These are phyloP conservation scores for Episyrphus balteatus DNA, from an alignment of 1,140 invertebrate genomes.

Conservation along the genomic window DNA sequence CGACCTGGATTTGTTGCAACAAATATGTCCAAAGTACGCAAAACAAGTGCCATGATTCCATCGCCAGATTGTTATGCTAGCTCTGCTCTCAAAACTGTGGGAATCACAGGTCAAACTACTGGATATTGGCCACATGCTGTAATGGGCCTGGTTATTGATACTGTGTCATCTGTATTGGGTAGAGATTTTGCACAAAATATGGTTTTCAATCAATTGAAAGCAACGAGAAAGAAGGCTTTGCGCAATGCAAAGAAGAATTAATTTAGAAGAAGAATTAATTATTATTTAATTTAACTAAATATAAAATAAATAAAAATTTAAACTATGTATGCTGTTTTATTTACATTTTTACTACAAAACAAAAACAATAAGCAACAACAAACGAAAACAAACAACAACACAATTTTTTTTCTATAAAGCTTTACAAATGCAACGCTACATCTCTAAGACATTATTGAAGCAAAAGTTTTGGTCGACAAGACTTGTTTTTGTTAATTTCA, in stretches of 20 bases:
- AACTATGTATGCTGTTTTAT: no score
- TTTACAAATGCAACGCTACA: no score
- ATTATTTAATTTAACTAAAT: constrained; percentile 2
- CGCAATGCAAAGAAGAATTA: constrained; percentile 25
- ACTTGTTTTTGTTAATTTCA: no score
- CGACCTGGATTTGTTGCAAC: constrained; percentile 83
- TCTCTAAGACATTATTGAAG: no score
- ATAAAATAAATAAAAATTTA: no score
- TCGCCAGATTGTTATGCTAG: constrained; percentile 65
- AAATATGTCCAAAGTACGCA: constrained; percentile 82
- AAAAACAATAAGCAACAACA: no score
- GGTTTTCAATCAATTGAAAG: constrained; percentile 23
- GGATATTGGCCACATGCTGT: constrained; percentile 68
- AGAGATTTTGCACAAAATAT: constrained; percentile 22
- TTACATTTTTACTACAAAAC: no score
- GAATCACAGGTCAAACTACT: constrained; percentile 58
- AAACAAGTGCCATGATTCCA: constrained; percentile 68
- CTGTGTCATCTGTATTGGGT: constrained; percentile 20
- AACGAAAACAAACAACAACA: no score
- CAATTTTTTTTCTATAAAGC: no score
- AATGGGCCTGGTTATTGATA: constrained; percentile 40
- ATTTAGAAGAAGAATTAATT: neutral
- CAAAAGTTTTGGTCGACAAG: no score
- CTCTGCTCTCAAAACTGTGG: constrained; percentile 63
- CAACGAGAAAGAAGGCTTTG: constrained; percentile 23